A percentile compares a stretch with the other conserved stretches of the same genome.
Conservation (phyloP, 2,888 invertebrate species). For the Callinectes sapidus region DNA sequence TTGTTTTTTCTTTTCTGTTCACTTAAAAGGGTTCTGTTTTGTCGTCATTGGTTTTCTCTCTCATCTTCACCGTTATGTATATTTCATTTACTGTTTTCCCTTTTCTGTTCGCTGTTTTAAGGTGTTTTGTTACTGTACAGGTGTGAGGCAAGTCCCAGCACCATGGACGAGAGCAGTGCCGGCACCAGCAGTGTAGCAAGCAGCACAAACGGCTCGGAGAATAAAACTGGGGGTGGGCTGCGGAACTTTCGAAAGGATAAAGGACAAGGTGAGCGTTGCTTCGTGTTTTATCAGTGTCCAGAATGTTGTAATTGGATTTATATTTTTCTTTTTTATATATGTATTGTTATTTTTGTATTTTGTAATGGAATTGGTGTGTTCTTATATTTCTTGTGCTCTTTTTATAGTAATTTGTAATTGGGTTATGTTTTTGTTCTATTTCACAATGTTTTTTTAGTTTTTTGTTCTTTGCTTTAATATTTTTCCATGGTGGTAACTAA, state of each 20-base stretch:
- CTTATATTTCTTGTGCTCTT: too few relatives aligned
- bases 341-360: neutral
- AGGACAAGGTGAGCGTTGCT: neutral
- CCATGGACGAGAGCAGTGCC: neutral
- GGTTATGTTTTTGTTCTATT: too few relatives aligned
- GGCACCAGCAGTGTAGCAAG: neutral
- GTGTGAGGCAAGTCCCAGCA: neutral
- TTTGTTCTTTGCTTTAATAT: neutral
- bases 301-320: neutral
- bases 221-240: neutral
- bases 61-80: too few relatives aligned
- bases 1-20: too few relatives aligned
- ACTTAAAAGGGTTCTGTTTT: too few relatives aligned
- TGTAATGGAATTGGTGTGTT: neutral
- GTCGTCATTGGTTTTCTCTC: too few relatives aligned
- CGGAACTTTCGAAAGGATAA: neutral
- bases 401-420: too few relatives aligned
- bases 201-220: constrained; percentile 8
- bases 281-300: neutral
- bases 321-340: neutral
- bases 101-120: too few relatives aligned
- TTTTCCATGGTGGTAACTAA: neutral
- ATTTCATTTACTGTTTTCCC: too few relatives aligned
- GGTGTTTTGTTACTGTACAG: neutral
- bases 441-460: neutral